These are phyloP conservation scores for Lepus townsendii DNA, from an alignment of 2,797 vertebrate species.

Conservation along the genomic window DNA sequence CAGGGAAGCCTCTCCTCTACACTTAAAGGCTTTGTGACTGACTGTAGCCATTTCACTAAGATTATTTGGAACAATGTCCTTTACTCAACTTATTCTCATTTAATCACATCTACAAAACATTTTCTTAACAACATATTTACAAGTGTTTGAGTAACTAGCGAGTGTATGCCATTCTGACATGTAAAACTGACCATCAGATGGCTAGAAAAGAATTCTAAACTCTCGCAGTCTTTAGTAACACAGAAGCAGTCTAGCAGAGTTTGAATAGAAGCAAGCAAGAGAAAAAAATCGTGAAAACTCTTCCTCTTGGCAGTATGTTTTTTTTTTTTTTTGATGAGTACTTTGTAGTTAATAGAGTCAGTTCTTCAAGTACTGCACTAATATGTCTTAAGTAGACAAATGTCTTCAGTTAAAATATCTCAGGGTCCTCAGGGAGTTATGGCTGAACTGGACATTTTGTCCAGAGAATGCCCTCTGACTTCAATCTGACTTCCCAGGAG, in stretches of 20 bases:
- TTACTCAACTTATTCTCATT: not conserved
- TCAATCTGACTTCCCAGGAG: not conserved
- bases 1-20: not conserved
- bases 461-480: not conserved
- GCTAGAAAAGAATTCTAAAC: not conserved
- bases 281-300: not conserved
- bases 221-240: not conserved
- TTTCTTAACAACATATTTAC: not conserved
- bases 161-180: not conserved
- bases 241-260: not conserved
- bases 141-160: not conserved
- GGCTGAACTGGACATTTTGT: not conserved
- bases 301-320: not conserved
- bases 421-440: not conserved
- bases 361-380: not conserved
- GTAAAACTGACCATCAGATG: not conserved
- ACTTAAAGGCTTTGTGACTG: not conserved
- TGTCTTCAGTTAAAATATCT: not conserved
- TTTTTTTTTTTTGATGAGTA: not conserved
- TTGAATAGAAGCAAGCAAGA: conserved; percentile 38
- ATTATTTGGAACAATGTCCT: not conserved
- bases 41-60: not conserved
- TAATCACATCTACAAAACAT: not conserved
- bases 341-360: not conserved
- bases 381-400: not conserved